Evolutionary conservation across 2,888 invertebrate genomes (phyloP).

Genomic region (Ormyrus thymus): DNA sequence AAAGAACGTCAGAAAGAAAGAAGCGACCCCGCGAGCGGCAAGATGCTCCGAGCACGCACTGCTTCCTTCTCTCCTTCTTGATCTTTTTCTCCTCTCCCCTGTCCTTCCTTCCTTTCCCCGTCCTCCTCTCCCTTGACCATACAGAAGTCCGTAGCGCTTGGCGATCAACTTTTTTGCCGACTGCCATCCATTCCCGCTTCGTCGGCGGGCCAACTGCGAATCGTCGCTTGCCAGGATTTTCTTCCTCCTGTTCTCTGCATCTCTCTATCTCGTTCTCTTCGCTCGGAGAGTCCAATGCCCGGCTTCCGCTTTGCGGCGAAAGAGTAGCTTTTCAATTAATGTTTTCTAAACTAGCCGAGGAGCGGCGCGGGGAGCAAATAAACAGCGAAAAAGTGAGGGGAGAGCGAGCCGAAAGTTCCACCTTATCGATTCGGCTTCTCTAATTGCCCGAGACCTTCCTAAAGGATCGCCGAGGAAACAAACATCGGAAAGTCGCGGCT

Average conservation of each 20-base stretch:
- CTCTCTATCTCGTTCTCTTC: neutral
- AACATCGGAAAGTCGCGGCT: slow-evolving; percentile 40
- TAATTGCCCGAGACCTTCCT: slow-evolving; percentile 44
- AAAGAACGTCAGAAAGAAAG: neutral
- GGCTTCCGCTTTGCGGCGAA: neutral
- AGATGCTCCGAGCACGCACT: slow-evolving; percentile 41
- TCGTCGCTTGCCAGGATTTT: slow-evolving; percentile 40
- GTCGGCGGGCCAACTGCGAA: neutral
- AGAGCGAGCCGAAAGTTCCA: slow-evolving; percentile 37
- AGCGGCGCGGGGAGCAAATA: slow-evolving; percentile 29
- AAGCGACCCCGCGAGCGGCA: slow-evolving; percentile 13
- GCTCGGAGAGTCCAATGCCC: neutral
- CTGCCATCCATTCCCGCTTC: slow-evolving; percentile 16
- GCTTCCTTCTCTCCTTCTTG: too few species aligned
- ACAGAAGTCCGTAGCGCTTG: neutral
- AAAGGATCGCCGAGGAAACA: slow-evolving; percentile 17
- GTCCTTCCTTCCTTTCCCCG: neutral
- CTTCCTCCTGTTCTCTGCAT: slow-evolving; percentile 2
- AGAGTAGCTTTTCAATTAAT: slow-evolving; percentile 54
- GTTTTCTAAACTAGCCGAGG: slow-evolving; percentile 43
- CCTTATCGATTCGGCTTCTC: slow-evolving; percentile 43
- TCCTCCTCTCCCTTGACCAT: slow-evolving; percentile 32
- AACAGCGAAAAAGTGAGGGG: slow-evolving; percentile 3
- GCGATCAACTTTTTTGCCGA: slow-evolving; percentile 25
- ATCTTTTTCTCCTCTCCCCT: neutral